Conservation (phyloP, 2,888 invertebrate species). For the Fissipunctia ypsillon region DNA sequence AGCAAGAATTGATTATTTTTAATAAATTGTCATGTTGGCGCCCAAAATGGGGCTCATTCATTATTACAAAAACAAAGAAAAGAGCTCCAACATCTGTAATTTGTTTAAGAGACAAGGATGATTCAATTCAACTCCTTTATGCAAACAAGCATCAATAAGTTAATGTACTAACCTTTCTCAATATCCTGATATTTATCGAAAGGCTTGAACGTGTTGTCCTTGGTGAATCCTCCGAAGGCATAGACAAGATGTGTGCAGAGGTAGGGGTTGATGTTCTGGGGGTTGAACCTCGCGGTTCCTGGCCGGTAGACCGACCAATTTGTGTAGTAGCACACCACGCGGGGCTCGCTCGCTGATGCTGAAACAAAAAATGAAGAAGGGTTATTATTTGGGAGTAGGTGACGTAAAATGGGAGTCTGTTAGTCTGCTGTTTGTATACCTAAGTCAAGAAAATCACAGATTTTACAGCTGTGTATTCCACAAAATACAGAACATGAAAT, state of each 20-base stretch:
- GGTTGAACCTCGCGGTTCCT: conserved; percentile 97
- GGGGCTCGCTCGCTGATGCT: conserved; percentile 90
- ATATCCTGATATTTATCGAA: conserved; percentile 99
- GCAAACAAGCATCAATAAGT: not conserved
- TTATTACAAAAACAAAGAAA: not conserved
- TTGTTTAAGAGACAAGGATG: not conserved
- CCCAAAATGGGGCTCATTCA: conserved; percentile 19
- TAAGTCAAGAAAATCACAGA: no score
- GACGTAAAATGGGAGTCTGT: not conserved
- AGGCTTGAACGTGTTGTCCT: conserved; percentile 97
- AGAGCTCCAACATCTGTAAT: not conserved
- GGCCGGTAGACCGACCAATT: conserved; percentile 98
- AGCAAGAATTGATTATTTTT: not conserved
- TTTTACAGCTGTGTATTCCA: no score
- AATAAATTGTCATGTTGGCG: not conserved
- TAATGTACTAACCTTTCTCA: conserved; percentile 94
- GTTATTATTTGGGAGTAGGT: not conserved
- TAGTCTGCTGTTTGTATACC: no score
- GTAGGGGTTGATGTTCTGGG: conserved; percentile 98
- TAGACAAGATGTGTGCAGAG: conserved; percentile 98
- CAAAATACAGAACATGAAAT: no score
- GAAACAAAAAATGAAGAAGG: conserved; percentile 51
- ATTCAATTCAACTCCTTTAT: not conserved
- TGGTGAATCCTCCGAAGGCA: conserved; percentile 97
- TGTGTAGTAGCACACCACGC: conserved; percentile 97